A percentile compares a stretch with the other conserved stretches of the same genome.
phyloP scores from a whole-genome alignment of 1,140 invertebrate species.

The Pollicipes pollicipes region DNA sequence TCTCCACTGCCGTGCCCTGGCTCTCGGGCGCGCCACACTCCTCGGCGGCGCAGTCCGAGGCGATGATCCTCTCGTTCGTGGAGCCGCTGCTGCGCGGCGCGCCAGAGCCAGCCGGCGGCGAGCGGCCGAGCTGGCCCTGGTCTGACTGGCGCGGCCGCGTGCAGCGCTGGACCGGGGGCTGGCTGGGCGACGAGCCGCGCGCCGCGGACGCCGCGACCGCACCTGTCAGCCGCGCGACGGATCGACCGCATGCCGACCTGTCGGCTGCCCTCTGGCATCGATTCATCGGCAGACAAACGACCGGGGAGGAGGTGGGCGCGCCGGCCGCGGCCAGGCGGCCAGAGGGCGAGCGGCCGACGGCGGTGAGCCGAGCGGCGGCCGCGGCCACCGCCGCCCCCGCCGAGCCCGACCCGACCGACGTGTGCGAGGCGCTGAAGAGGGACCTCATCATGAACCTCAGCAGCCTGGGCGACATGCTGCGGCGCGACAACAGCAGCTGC shows the following conservation, averaged over 20 bases:
- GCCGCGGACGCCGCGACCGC: no score
- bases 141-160: background rate
- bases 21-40: no score
- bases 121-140: background rate
- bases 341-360: no score
- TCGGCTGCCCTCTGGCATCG: background rate
- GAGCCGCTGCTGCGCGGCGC: background rate
- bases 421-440: background rate
- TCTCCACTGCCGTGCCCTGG: no score
- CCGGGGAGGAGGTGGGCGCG: background rate
- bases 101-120: background rate
- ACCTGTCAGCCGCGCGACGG: no score
- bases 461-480: background rate
- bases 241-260: background rate
- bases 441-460: background rate
- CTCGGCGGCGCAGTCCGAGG: background rate
- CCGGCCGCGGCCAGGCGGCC: no score
- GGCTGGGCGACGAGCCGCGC: no score
- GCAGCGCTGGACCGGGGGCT: background rate
- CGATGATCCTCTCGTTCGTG: background rate
- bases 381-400: no score
- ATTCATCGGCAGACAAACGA: background rate
- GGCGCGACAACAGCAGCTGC: background rate
- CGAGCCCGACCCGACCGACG: background rate
- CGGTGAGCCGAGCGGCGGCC: background rate